phyloP scores from a whole-genome alignment of 2,888 invertebrate genomes.

The Teleiodes luculella region DNA sequence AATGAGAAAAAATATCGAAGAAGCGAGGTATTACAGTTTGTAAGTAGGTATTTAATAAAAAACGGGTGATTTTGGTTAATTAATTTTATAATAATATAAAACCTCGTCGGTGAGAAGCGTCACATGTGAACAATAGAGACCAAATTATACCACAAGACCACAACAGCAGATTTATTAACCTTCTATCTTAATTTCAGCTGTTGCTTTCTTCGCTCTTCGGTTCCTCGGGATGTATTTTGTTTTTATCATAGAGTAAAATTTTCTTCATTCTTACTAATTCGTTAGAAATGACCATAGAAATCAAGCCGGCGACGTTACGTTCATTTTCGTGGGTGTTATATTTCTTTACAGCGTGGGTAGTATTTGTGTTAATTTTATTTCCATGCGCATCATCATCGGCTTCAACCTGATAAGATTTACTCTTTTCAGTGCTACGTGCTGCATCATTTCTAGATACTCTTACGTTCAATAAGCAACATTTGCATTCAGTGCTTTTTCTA shows the following conservation, averaged over 20 bases:
- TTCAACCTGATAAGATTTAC: conserved; percentile 17
- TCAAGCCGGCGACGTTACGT: conserved; percentile 46
- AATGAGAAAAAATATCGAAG: too few species aligned
- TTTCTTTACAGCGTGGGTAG: too few species aligned
- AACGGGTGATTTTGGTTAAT: too few species aligned
- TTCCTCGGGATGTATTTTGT: conserved; percentile 57
- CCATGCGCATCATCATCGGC: neutral
- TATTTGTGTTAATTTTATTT: neutral
- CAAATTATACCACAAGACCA: too few species aligned
- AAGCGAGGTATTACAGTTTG: too few species aligned
- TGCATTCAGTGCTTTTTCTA: conserved; percentile 26
- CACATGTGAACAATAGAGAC: too few species aligned
- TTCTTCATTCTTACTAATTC: conserved; percentile 59
- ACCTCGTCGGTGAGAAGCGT: too few species aligned
- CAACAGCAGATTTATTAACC: too few species aligned
- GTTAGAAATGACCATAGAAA: conserved; percentile 53
- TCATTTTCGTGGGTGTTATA: conserved; percentile 14
- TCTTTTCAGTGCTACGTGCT: conserved; percentile 14
- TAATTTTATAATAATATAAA: too few species aligned
- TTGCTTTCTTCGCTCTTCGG: conserved; percentile 35
- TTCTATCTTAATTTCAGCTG: conserved; percentile 5
- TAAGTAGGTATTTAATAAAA: too few species aligned
- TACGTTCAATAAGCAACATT: conserved; percentile 4
- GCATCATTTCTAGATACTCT: neutral
- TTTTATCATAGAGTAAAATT: conserved; percentile 53